Conservation (phyloP, 2,797 vertebrate species). For the Argentina silus region DNA sequence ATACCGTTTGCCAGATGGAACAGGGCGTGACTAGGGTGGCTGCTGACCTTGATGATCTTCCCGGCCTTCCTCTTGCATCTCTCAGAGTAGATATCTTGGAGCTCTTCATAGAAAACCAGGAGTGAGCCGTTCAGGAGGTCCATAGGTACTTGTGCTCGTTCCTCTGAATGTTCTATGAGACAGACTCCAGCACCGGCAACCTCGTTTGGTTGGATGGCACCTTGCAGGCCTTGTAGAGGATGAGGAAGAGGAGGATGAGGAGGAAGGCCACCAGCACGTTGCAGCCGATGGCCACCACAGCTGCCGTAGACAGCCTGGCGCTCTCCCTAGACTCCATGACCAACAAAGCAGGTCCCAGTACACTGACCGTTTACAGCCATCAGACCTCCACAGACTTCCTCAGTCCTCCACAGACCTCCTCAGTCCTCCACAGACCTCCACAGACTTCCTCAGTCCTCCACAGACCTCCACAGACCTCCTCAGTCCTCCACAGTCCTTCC, state of each 20-base stretch:
- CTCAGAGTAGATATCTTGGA: no score
- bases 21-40: no score
- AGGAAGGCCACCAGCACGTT: slow-evolving; percentile 77
- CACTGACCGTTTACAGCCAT: not conserved
- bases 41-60: no score
- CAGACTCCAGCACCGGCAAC: slow-evolving; percentile 68
- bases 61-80: no score
- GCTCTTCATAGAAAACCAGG: not conserved
- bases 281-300: slow-evolving; percentile 80
- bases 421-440: no score
- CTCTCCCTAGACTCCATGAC: slow-evolving; percentile 68
- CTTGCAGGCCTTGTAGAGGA: slow-evolving; percentile 79
- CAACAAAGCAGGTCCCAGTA: not conserved
- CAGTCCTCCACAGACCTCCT: not conserved
- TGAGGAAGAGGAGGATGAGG: slow-evolving; percentile 77
- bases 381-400: not conserved
- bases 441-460: no score
- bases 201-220: slow-evolving; percentile 79
- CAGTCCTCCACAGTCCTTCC: no score
- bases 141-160: slow-evolving; percentile 78
- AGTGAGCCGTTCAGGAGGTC: slow-evolving; percentile 68
- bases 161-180: slow-evolving; percentile 49
- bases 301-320: slow-evolving; percentile 73
- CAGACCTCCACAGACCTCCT: no score
- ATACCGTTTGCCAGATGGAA: no score